Conservation (phyloP, 2,888 invertebrate species). For the Ctenicera cuprea region DNA sequence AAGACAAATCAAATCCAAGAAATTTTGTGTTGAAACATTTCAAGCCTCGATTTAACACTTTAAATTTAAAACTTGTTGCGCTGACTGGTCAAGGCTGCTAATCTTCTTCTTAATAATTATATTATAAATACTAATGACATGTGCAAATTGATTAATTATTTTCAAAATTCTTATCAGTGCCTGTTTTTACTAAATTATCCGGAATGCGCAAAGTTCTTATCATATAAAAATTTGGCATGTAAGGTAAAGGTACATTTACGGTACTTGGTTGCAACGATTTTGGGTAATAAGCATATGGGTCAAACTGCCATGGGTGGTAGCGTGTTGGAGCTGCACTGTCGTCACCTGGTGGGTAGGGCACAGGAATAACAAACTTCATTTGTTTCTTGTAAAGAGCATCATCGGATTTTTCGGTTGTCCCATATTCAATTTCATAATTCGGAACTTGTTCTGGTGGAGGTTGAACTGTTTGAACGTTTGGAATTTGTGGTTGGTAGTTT, state of each 20-base stretch:
- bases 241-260: conserved; percentile 66
- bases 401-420: conserved; percentile 37
- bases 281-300: conserved; percentile 68
- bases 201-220: conserved; percentile 67
- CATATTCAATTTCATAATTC: conserved; percentile 49
- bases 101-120: no score
- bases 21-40: no score
- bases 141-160: background rate
- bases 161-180: background rate
- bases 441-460: conserved; percentile 29
- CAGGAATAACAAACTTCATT: conserved; percentile 68
- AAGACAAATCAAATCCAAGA: no score
- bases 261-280: conserved; percentile 65
- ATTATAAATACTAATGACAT: no score
- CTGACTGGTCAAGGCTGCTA: no score
- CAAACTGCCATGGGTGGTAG: conserved; percentile 65
- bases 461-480: background rate
- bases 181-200: conserved; percentile 26
- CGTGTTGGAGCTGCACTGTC: conserved; percentile 54
- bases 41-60: no score
- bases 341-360: conserved; percentile 60
- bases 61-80: no score
- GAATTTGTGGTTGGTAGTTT: background rate
- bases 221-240: conserved; percentile 67
- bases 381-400: conserved; percentile 62